phyloP scores from a whole-genome alignment of 30 jellyfish, hydroid and myxozoan genomes.

The Hydractinia echinata region DNA sequence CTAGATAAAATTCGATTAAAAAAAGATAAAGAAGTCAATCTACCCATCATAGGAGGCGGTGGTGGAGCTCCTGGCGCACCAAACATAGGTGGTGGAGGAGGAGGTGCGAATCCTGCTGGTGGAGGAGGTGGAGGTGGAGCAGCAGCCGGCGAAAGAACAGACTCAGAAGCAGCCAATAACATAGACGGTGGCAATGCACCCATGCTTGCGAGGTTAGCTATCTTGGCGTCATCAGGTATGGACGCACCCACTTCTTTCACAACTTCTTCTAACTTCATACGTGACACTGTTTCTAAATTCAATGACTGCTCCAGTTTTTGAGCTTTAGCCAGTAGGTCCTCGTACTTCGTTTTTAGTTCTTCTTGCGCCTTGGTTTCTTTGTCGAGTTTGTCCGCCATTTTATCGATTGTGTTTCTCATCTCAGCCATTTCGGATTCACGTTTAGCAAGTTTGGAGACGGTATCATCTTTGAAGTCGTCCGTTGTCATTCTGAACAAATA shows the following conservation, averaged over 20 bases:
- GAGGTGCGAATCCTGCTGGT: conserved; percentile 61
- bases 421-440: conserved; percentile 96
- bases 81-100: conserved; percentile 86
- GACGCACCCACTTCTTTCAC: conserved; percentile 92
- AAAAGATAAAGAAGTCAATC: neutral
- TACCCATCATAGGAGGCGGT: conserved; percentile 31
- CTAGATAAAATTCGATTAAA: neutral
- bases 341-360: conserved; percentile 60
- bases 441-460: conserved; percentile 94
- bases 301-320: conserved; percentile 70
- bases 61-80: conserved; percentile 50
- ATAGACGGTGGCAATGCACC: conserved; percentile 59
- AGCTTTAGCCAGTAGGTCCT: conserved; percentile 65
- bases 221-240: conserved; percentile 95
- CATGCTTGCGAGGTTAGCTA: conserved; percentile 87
- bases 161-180: conserved; percentile 38
- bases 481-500: conserved; percentile 72
- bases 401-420: conserved; percentile 78
- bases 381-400: conserved; percentile 97
- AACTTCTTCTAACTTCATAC: conserved; percentile 82
- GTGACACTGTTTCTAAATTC: conserved; percentile 59
- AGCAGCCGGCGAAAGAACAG: conserved; percentile 56
- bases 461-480: conserved; percentile 96
- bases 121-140: conserved; percentile 46
- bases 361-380: conserved; percentile 89